Base-by-base conservation (phyloP, 2,797 vertebrate species). In the Sebastes cheni region DNA sequence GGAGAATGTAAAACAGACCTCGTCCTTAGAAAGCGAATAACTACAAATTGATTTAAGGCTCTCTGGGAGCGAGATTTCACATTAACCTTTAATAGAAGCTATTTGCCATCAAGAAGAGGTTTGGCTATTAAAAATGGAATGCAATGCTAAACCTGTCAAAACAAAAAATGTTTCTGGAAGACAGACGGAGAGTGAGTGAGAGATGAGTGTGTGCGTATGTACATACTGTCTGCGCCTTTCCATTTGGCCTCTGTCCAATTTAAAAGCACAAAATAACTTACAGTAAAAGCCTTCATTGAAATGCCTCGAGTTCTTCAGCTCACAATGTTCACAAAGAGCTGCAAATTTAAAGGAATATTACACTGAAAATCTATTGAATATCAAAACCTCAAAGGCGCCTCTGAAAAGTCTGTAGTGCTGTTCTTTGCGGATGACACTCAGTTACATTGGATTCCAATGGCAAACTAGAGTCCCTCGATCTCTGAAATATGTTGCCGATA, bases 11-110 rank as follows among this genome's bases (percentile, higher is more conserved):
- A 80, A 79, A 32, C n/a, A 75, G 71, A 66, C 50, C 71, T 68
- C 77, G 73, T 79, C 70, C 56, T 66, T 72, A 59, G 52, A 83
- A 82, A 83, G 30, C 36, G 22, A 62, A 71, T 56, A 27, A 18
- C 14, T 67, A 55, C 36, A 70, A 81, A 87, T 62, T 56, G 61
- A 78, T 74, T 29, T 14, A 56, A 69, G 3, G 54, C 67, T 66
- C 14, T 29, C 5, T 18, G 6, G 14, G 18, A 80, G 61, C 1
- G 8, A 29, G 66, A 73, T 76, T 78, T 68, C 22, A 16, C 67
- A 79, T 84, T 77, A 86, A 86, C 79, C 73, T 81, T 75, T 69
- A 29, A 59, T 60, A 60, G 29, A 18, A 87, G 68, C 18, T 39
- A 14, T 73, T 85, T 81, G 25, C 4, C 54, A 81, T 75, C 34